A percentile compares a stretch with the other conserved stretches of the same genome.
Evolutionary conservation across 1,140 invertebrate genomes (phyloP).

Genomic region (Aphelenchoides fujianensis): DNA sequence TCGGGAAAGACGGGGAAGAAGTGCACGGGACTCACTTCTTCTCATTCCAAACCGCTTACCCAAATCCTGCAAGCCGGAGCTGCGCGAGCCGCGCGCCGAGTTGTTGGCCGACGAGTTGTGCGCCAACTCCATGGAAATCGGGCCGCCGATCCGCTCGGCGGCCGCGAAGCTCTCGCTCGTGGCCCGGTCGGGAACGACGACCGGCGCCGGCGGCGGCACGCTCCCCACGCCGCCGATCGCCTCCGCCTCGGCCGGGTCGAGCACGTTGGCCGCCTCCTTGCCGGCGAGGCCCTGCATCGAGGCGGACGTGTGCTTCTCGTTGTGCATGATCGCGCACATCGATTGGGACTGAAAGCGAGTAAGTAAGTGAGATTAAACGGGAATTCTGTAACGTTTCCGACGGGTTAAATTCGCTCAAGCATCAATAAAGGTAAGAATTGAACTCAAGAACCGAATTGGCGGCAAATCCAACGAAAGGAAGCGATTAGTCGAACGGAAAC

Average conservation of each 20-base stretch:
- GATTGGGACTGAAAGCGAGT: slow-evolving; percentile 45
- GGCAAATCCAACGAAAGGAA: not conserved
- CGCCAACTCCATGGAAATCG: slow-evolving; percentile 53
- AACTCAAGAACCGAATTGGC: not conserved
- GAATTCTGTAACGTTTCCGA: too few relatives aligned
- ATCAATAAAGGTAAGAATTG: not conserved
- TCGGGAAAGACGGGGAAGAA: too few relatives aligned
- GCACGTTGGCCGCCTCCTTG: slow-evolving; percentile 14
- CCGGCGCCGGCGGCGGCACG: not conserved
- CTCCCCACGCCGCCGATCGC: not conserved
- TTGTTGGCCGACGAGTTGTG: slow-evolving; percentile 53
- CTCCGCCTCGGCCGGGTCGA: not conserved
- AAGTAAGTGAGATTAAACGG: not conserved
- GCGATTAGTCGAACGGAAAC: slow-evolving; percentile 14
- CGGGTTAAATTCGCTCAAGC: too few relatives aligned
- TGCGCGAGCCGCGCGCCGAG: slow-evolving; percentile 49
- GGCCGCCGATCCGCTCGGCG: slow-evolving; percentile 50
- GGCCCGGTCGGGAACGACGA: slow-evolving; percentile 6
- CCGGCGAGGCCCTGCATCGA: slow-evolving; percentile 53
- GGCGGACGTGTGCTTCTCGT: slow-evolving; percentile 54
- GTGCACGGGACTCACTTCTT: not conserved
- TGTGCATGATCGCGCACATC: slow-evolving; percentile 37
- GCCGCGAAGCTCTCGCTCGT: slow-evolving; percentile 29
- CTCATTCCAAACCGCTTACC: not conserved
- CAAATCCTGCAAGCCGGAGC: slow-evolving; percentile 46